A percentile compares a stretch with the other conserved stretches of the same genome.
Conservation (phyloP, 2,888 invertebrate genomes). For the Limnephilus marmoratus region DNA sequence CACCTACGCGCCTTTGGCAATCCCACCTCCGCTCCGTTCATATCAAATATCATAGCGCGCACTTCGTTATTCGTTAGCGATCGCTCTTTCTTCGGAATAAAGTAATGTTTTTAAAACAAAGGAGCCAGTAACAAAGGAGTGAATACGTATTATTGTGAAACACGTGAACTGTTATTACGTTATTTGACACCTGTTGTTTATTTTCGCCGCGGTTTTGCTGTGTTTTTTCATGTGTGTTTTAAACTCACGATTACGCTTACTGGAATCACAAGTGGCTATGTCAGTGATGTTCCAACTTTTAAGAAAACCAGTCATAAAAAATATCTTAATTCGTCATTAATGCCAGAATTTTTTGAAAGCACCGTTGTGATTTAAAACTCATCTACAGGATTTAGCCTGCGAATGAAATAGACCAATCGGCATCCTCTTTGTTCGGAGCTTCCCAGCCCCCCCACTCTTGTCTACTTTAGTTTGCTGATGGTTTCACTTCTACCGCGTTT, state of each 20-base stretch:
- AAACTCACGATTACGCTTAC: slow-evolving; percentile 33
- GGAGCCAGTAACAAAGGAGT: slow-evolving; percentile 26
- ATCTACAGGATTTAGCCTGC: too few relatives aligned
- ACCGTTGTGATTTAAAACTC: too few relatives aligned
- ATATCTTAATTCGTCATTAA: too few relatives aligned
- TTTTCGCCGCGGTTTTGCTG: slow-evolving; percentile 29
- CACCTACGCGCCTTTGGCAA: background rate
- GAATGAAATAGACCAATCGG: too few relatives aligned
- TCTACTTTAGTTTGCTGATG: too few relatives aligned
- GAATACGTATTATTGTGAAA: slow-evolving; percentile 13
- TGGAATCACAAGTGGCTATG: background rate
- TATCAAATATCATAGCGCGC: background rate
- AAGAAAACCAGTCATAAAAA: background rate
- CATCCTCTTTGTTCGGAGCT: too few relatives aligned
- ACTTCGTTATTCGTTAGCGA: background rate
- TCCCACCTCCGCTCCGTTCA: background rate
- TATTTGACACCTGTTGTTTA: slow-evolving; percentile 39
- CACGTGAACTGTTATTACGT: slow-evolving; percentile 14
- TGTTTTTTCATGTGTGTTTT: slow-evolving; percentile 35
- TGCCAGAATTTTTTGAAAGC: too few relatives aligned
- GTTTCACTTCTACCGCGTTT: too few relatives aligned
- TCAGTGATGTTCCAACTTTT: background rate
- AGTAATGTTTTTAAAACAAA: slow-evolving; percentile 12
- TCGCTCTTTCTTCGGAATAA: background rate
- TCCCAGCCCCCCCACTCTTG: too few relatives aligned